Evolutionary conservation across 2,797 vertebrate species (phyloP).

Genomic region (Smutsia gigantea): DNA sequence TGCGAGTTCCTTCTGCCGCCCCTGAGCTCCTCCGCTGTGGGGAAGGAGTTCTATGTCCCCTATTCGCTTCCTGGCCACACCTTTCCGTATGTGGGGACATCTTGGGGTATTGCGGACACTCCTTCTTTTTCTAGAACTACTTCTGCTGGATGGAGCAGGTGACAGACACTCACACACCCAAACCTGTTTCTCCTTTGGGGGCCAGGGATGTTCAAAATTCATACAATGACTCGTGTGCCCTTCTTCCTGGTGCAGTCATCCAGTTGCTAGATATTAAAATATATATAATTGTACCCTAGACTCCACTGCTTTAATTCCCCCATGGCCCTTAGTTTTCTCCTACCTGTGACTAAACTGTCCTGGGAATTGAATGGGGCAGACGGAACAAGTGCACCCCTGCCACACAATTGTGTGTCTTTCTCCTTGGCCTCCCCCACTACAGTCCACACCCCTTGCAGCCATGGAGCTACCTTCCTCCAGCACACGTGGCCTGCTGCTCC

Average conservation of each 20-base stretch:
- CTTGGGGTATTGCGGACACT: too few species aligned
- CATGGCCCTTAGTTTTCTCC: background rate
- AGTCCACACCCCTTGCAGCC: background rate
- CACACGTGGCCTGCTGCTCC: fast-evolving
- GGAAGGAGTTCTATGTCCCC: too few species aligned
- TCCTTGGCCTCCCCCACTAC: fast-evolving
- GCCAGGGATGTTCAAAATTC: background rate
- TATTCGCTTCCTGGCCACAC: fast-evolving
- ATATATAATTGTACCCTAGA: fast-evolving
- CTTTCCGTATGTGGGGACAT: too few species aligned
- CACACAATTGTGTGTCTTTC: fast-evolving
- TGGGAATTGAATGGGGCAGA: fast-evolving
- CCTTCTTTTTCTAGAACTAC: background rate
- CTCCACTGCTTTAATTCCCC: too few species aligned
- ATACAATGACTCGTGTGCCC: fast-evolving
- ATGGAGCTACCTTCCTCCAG: too few species aligned
- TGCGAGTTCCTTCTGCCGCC: background rate
- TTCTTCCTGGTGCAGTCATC: too few species aligned
- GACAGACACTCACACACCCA: fast-evolving
- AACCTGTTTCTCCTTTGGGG: too few species aligned
- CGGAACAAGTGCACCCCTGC: background rate
- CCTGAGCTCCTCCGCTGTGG: fast-evolving
- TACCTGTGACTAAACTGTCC: background rate
- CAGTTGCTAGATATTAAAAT: background rate
- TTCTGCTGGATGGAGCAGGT: background rate